Evolutionary conservation across 2,113 vertebrate species (phyloP), one percentile per base, ranked within the genome.

Genomic region (Dendropsophus ebraccatus): DNA sequence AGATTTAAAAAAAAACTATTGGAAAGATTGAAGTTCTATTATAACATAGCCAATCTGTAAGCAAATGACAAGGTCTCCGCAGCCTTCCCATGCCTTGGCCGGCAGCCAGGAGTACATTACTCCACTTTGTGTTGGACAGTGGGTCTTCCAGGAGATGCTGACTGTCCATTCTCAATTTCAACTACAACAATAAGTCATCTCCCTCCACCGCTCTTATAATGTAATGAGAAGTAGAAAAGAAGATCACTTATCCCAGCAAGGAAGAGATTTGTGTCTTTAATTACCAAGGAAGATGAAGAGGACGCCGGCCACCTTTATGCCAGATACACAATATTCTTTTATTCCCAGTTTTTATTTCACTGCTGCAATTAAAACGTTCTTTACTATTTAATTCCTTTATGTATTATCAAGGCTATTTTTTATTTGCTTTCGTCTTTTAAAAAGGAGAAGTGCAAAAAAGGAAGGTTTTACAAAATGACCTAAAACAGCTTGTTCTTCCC

Each of bases 251-350:
- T 80, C 77, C 32, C 77, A 80, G 77, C 54, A 60, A 60, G 54
- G 21, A 60, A 25, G 23, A 80, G 54, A 80, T 80, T 80, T 80
- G 77, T 80, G 77, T 45, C 77, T 80, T 80, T 80, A 80, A 80
- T 80, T 80, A 80, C 77, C 56, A 80, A 54, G 45, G 32, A 60
- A 80, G 56, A 80, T 80, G 77, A 25, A 62, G n/a, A 32, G 30
- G 76, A 58, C 76, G 30, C 37, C 35, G 37, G 54, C 12, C 77
- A 80, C 77, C 77, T 80, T 62, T 41, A 37, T 80, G 54, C 54
- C 77, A 80, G 54, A 58, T 62, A 80, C 32, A 80, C 54, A 60
- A 45, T 45, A 41, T 80, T 45, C 19, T 45, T 79, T 79, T 41
- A 13, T 19, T 69, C 8, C 32, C 65, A 2, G 16, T 69, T 62